Evolutionary conservation across 2,113 vertebrate species (phyloP), one percentile per base, ranked within the genome.

Genomic region (Irena cyanogastra): DNA sequence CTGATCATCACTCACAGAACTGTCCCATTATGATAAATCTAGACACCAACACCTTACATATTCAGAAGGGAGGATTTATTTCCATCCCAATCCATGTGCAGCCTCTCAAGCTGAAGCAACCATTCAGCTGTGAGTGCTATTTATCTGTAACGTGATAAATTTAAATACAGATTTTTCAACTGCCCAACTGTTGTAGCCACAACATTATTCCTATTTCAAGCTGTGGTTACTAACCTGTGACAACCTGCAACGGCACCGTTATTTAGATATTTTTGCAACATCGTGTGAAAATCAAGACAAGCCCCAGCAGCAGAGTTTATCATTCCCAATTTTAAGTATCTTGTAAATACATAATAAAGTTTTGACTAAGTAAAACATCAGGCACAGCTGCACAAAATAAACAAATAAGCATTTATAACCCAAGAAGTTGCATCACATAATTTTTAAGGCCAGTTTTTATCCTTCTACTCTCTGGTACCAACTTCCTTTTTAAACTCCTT

Each of bases 61-160:
- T 47, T 74, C 75, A 70, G 27, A 87, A 74, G 57, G 18, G 75
- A 77, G 61, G 52, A 87, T 72, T 74, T 82, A 33, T 52, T 95
- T 83, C 65, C 44, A 83, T 16, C 31, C 35, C 16, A 44, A 3
- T 13, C 44, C 44, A 61, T 54, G 56, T 56, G 37, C 71, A 71
- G 76, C 68, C 53, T 83, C 84, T 88, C 66, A 63, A 86, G 19
- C 35, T 70, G 82, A 92, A 37, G 68, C 26, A 89, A 71, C 9
- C 69, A 42, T 87, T 83, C 76, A 88, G 54, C 78, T 78, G 64
- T 28, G 42, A 85, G 59, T 63, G 44, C 68, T 89, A 86, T 89
- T 93, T 92, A 68, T 68, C 65, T 57, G 83, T 42, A 94, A 63
- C 8, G 41, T 33, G 72, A 90, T 64, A 84, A 95, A 96, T 86